Base-by-base conservation (phyloP, 2,888 invertebrate genomes). In the Microplitis manilae region DNA sequence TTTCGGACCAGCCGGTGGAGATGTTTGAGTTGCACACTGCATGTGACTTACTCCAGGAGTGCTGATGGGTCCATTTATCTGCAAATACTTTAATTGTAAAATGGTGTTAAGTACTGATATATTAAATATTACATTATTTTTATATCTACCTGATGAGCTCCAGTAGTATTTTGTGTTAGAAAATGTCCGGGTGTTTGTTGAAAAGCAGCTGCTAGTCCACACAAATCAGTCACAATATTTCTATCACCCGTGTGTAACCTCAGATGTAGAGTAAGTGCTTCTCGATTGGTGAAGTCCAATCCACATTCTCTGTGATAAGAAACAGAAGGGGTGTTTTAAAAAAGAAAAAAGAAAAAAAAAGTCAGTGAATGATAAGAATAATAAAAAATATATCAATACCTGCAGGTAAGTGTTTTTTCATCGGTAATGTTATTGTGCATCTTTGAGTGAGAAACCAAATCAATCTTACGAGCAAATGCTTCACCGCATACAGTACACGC, bases 211-310 rank as follows among this genome's bases (percentile, higher is more conserved):
- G 95, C 95, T 84, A 95, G 91, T 84, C 95, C 95, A 90, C 95
- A 95, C 87, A 95, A 92, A 90, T 95, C 95, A 78, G 95, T 95
- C 83, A 95, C 95, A 85, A 95, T 93, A 81, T 94, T 94, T 87
- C 95, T 93, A 90, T 95, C 95, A 80, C 95, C 95, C 76, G 95
- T 94, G 90, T 96, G 96, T 86, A 95, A 92, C 81, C 95, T 93
- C 89, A 95, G 93, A 91, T 95, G 95, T 82, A 95, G 91, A 68
- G 95, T 94, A 78, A 95, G 90, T 83, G 95, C 95, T 91, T 96
- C 95, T 89, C 94, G 92, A 81, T 93, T 93, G 79, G 93, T 92
- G 85, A 94, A 94, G 84, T 92, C 92, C 88, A 93, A 91, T 81
- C 93, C 93, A 84, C 94, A 94, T 88, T 94, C 93, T 84, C 93